Evolutionary conservation across 2,888 invertebrate species (phyloP).

Genomic region (Dynastes tityus): DNA sequence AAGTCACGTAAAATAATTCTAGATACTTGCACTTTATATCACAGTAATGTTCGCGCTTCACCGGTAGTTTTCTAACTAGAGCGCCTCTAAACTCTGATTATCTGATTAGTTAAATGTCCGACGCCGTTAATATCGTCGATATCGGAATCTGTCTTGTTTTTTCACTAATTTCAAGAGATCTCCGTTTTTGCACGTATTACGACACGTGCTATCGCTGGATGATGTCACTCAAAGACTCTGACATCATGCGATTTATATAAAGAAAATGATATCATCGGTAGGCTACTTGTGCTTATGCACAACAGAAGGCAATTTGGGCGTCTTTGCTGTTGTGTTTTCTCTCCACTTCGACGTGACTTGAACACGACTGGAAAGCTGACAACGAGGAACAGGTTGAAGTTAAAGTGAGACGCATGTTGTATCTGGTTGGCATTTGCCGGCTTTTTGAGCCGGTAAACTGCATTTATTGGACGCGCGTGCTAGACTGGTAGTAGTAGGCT

Average conservation of each 20-base stretch:
- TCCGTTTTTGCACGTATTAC: not conserved
- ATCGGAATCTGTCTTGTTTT: not conserved
- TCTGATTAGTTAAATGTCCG: conserved; percentile 25
- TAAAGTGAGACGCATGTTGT: not conserved
- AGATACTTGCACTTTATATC: not conserved
- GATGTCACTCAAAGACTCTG: conserved; percentile 54
- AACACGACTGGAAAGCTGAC: not conserved
- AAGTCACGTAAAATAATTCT: not conserved
- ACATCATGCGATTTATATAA: conserved; percentile 52
- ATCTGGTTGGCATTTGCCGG: not conserved
- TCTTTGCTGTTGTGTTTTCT: conserved; percentile 21
- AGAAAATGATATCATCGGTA: conserved; percentile 55
- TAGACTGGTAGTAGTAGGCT: not conserved
- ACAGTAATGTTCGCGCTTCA: not conserved
- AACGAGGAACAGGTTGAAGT: not conserved
- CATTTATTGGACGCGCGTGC: not conserved
- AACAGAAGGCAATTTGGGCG: not conserved
- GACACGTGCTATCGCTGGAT: conserved; percentile 50
- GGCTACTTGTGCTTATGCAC: conserved; percentile 19
- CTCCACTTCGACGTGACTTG: not conserved
- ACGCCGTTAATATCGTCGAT: not conserved
- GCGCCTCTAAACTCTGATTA: not conserved
- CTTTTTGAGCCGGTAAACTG: not conserved
- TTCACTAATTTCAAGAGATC: not conserved
- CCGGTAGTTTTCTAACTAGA: not conserved